Percentiles rank a stretch among this genome's conserved stretches.
These are phyloP conservation scores for Luperina nickerlii DNA, from an alignment of 2,888 invertebrate genomes.

Conservation along the genomic window DNA sequence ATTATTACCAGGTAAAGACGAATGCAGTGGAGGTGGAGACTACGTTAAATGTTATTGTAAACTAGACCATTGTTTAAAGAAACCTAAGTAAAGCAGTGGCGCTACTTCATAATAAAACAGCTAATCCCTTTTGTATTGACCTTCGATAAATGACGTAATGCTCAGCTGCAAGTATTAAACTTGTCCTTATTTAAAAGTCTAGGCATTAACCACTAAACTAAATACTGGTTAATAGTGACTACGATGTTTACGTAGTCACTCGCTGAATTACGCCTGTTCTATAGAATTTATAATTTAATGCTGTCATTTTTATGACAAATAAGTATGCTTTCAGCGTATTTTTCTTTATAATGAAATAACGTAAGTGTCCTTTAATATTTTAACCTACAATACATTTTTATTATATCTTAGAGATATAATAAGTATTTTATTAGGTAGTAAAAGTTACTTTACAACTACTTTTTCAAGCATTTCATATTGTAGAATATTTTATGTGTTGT, in stretches of 20 bases:
- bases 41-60: neutral
- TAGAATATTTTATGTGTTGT: neutral
- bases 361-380: neutral
- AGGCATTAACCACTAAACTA: conserved; percentile 16
- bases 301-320: conserved; percentile 50
- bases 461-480: neutral
- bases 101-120: conserved; percentile 5
- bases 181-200: conserved; percentile 39
- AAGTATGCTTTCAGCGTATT: conserved; percentile 24
- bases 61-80: neutral
- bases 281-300: conserved; percentile 13
- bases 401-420: neutral
- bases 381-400: neutral
- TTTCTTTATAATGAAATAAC: conserved; percentile 1
- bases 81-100: neutral
- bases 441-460: too few relatives aligned
- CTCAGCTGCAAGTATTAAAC: conserved; percentile 14
- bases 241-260: conserved; percentile 6
- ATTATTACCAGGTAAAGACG: neutral
- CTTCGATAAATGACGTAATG: conserved; percentile 29
- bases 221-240: conserved; percentile 42
- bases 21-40: too few relatives aligned
- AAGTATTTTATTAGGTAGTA: too few relatives aligned
- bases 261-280: neutral
- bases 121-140: conserved; percentile 25